Conservation (phyloP, 2,113 vertebrate genomes). For the Neopipo cinnamomea region DNA sequence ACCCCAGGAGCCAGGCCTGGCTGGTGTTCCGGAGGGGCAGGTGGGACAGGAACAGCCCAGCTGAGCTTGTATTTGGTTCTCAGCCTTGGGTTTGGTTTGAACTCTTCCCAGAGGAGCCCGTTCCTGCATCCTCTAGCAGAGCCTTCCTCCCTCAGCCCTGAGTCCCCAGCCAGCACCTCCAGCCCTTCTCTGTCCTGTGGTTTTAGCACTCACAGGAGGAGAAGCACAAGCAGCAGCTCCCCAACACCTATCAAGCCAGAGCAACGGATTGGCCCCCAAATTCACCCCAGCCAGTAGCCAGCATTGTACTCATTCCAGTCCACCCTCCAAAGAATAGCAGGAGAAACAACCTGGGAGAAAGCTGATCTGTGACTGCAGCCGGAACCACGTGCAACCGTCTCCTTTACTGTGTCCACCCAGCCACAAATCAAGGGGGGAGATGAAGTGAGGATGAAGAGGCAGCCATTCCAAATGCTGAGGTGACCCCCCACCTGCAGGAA, state of each 20-base stretch:
- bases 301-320: not conserved
- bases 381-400: not conserved
- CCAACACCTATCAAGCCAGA: not conserved
- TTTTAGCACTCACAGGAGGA: not conserved
- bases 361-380: not conserved
- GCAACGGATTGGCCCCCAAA: not conserved
- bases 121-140: not conserved
- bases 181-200: not conserved
- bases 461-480: not conserved
- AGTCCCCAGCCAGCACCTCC: not conserved
- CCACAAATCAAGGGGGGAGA: not conserved
- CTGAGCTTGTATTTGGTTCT: not conserved
- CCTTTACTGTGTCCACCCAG: not conserved
- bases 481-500: not conserved
- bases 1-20: not conserved
- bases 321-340: not conserved
- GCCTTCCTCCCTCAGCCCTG: not conserved
- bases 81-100: not conserved
- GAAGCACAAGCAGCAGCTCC: not conserved
- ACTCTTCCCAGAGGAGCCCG: rapidly evolving
- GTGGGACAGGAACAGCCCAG: not conserved
- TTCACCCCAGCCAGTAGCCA: not conserved
- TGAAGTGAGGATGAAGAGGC: constrained; percentile 24
- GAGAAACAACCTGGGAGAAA: not conserved
- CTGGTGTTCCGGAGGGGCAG: not conserved